Conservation (phyloP, 64 coral and sea anemone species). For the Actinia tenebrosa region DNA sequence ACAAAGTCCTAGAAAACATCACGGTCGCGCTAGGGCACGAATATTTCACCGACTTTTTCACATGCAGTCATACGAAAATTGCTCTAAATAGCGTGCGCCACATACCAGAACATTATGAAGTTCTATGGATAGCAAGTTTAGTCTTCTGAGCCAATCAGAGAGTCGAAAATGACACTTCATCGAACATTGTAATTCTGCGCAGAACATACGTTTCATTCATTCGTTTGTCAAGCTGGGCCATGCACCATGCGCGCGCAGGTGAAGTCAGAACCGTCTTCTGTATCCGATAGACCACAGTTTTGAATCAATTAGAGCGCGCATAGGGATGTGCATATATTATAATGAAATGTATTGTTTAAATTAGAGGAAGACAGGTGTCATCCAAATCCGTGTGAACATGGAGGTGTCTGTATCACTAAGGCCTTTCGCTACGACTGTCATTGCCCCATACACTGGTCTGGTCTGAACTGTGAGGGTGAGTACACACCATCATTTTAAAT, state of each 20-base stretch:
- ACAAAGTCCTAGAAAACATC: too few relatives aligned
- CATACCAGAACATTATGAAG: too few relatives aligned
- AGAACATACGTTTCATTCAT: background rate
- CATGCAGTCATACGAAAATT: too few relatives aligned
- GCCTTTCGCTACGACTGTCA: slow-evolving; percentile 75
- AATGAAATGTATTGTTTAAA: background rate
- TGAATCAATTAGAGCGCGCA: background rate
- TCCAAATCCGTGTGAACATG: slow-evolving; percentile 84
- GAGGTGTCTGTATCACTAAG: slow-evolving; percentile 84
- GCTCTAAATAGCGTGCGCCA: too few relatives aligned
- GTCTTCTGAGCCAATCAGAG: too few relatives aligned
- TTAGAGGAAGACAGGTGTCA: slow-evolving; percentile 87
- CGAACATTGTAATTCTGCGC: background rate
- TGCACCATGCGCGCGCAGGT: too few relatives aligned
- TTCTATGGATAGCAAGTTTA: too few relatives aligned
- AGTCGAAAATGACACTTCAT: too few relatives aligned
- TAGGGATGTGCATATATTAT: background rate
- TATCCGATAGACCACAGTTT: too few relatives aligned
- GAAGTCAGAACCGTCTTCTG: background rate
- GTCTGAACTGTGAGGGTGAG: slow-evolving; percentile 89
- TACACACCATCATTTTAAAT: background rate
- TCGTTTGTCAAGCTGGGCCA: background rate
- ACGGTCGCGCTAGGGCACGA: too few relatives aligned
- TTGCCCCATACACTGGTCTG: slow-evolving; percentile 78
- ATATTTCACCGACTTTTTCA: too few relatives aligned